Base-by-base conservation (phyloP, 2,888 invertebrate genomes). In the Pristionchus exspectatus region DNA sequence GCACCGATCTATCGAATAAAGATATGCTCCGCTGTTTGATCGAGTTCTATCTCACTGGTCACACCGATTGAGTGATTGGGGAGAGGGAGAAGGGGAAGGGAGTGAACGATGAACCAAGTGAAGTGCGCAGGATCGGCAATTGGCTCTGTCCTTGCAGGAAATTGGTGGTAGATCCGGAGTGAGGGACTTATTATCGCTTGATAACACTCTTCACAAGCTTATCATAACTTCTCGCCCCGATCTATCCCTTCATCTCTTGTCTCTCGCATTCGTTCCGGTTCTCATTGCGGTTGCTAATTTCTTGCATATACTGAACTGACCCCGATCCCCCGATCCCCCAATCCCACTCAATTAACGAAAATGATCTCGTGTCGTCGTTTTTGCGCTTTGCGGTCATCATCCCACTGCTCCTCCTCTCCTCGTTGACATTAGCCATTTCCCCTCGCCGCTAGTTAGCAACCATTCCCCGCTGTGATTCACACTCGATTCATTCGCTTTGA, bases 391-490 rank as follows among this genome's bases (percentile, higher is more conserved):
- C 72, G 72, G 72, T 72, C 72, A 72, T 72, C 72, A 33, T 72
- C 72, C 72, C 72, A 10, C 66, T 66, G 21, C 27, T 27, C 30
- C 27, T 27, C 30, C 10, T 24, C 69, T n/a, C 5, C 59, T n/a
- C 24, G 14, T 77, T 81, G 81, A 50, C 81, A 81, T 81, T 50
- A 74, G 38, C 38, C n/a, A n/a, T n/a, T 5, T 38, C 74, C 24
- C 33, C 44, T 27, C 50, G 50, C 81, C 81, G 81, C 81, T 81
- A 81, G 81, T 50, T 81, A 74, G 74, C 74, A 63, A 21, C 56
- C 72, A 7, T 5, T 38, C 44, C 27, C 27, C 44, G 10, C 38
- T 50, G 44, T 81, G 50, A 81, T 63, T 63, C 63, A 63, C 24
- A 63, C 24, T 63, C 24, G 24, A 21, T 63, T 63, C 50, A 81